phyloP scores from a whole-genome alignment of 2,797 vertebrate genomes.

The Apogon hyalosoma region DNA sequence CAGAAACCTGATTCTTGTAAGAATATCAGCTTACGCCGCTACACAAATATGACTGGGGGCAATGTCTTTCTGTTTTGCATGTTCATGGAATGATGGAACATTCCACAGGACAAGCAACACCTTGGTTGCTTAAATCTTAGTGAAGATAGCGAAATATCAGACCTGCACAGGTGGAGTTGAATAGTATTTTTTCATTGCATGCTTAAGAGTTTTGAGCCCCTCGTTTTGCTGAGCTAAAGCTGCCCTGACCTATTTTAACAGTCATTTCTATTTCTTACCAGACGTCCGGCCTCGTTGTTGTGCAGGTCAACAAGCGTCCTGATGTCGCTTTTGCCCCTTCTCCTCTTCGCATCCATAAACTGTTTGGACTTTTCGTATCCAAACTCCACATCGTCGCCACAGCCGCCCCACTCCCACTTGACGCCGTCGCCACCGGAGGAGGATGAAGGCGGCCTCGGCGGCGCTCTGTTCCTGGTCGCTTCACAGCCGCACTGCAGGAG shows the following conservation, averaged over 20 bases:
- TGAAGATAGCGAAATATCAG: constrained; percentile 24
- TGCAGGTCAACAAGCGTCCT: constrained; percentile 94
- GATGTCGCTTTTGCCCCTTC: constrained; percentile 95
- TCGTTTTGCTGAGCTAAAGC: neutral
- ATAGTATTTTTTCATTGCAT: neutral
- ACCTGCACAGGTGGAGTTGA: neutral
- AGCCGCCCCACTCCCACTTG: constrained; percentile 98
- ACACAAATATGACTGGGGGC: constrained; percentile 72
- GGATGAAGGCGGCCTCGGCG: constrained; percentile 78
- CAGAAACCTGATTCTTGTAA: constrained; percentile 81
- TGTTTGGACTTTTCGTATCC: constrained; percentile 97
- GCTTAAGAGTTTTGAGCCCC: neutral
- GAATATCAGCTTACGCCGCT: constrained; percentile 78
- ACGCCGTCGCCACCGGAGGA: constrained; percentile 82
- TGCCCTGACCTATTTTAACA: neutral
- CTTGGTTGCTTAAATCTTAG: constrained; percentile 33
- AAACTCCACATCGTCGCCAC: constrained; percentile 96
- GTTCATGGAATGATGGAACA: constrained; percentile 70
- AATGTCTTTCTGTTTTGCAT: constrained; percentile 62
- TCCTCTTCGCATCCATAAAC: constrained; percentile 96
- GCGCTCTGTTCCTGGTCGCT: constrained; percentile 88
- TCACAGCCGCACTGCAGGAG: constrained; percentile 96
- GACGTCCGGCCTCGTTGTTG: constrained; percentile 96
- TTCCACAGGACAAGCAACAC: constrained; percentile 66
- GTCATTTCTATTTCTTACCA: constrained; percentile 83